These are phyloP conservation scores for Drosophila prolongata DNA, from an alignment of 2,888 invertebrate genomes.

Conservation along the genomic window DNA sequence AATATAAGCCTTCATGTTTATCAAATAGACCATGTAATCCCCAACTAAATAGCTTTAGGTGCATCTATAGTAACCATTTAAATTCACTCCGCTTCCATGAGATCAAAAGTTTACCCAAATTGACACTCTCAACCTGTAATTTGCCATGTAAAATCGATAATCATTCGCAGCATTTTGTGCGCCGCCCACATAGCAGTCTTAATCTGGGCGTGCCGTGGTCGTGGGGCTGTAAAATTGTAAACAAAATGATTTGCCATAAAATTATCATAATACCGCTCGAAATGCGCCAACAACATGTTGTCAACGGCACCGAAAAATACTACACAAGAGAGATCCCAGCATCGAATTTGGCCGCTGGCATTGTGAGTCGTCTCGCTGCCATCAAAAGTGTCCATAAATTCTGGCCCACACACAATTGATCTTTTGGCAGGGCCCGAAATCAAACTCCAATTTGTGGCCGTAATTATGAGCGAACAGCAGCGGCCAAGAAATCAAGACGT, in stretches of 20 bases:
- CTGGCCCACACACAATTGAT: constrained; percentile 67
- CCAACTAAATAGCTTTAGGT: constrained; percentile 8
- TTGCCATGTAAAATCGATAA: constrained; percentile 78
- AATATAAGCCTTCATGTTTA: background rate
- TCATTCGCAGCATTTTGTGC: constrained; percentile 76
- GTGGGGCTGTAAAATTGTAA: constrained; percentile 68
- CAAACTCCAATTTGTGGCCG: constrained; percentile 29
- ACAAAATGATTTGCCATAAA: constrained; percentile 81
- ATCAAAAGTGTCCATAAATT: constrained; percentile 74
- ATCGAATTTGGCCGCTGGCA: constrained; percentile 61
- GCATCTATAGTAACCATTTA: constrained; percentile 8
- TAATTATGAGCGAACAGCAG: constrained; percentile 46
- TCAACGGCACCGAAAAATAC: constrained; percentile 58
- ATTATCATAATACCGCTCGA: constrained; percentile 77
- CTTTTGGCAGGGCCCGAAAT: constrained; percentile 39
- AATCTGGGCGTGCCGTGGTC: constrained; percentile 42
- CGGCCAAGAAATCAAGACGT: constrained; percentile 20
- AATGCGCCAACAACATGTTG: constrained; percentile 81
- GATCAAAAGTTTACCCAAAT: constrained; percentile 38
- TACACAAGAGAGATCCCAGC: constrained; percentile 30
- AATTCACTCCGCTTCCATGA: constrained; percentile 27
- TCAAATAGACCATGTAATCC: constrained; percentile 10
- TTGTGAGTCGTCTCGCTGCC: constrained; percentile 55
- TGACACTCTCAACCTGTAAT: constrained; percentile 55
- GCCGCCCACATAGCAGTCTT: constrained; percentile 49